Base-by-base conservation (phyloP, 2,888 invertebrate genomes). In the Chaetoderma sp. region DNA sequence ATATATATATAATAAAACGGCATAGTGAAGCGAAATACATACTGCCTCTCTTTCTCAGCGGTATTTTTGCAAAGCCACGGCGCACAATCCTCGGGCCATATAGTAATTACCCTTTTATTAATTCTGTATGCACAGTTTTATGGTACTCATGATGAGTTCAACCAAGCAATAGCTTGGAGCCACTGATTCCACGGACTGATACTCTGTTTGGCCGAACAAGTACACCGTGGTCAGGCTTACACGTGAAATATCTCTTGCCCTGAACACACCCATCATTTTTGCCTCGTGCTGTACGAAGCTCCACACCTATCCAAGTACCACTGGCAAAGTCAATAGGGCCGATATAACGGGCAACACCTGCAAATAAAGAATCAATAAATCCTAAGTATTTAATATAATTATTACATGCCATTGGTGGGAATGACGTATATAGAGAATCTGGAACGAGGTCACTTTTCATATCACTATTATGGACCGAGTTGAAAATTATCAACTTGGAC, bases 281-380 rank as follows among this genome's bases (percentile, higher is more conserved):
- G 52, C 86, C 86, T 63, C 83, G 84, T 2, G 87, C 77, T 27
- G 82, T 80, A 39, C 87, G 73, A 52, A 88, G 77, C 73, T 89
- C 89, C 21, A 89, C 84, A 4, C 89, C 89, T 13, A 88, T 79
- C 88, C 88, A 89, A 8, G 86, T 77, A 3, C 88, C 88, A 25
- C 87, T 87, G n/a, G 87, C 86, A 72, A 88, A 88, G 36, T 88
- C 86, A 21, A 87, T 86, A 4, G 82, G 79, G 50, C 89, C 89
- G 60, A 87, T 84, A 71, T 85, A 88, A 28, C 83, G 76, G 16
- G 88, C 81, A 16, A 81, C 73, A 33, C 87, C 88, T 86, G 71
- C 1, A 73, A 71, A 2, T 42, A 39, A 36, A 32, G 5, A 42
- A 21, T 6, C 3, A 2, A 47, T 6, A 10, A 18, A 13, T 25